Percentiles rank a stretch among this genome's conserved stretches.
These are phyloP conservation scores for Synergus gifuensis DNA, from an alignment of 2,888 invertebrate genomes.

Conservation along the genomic window DNA sequence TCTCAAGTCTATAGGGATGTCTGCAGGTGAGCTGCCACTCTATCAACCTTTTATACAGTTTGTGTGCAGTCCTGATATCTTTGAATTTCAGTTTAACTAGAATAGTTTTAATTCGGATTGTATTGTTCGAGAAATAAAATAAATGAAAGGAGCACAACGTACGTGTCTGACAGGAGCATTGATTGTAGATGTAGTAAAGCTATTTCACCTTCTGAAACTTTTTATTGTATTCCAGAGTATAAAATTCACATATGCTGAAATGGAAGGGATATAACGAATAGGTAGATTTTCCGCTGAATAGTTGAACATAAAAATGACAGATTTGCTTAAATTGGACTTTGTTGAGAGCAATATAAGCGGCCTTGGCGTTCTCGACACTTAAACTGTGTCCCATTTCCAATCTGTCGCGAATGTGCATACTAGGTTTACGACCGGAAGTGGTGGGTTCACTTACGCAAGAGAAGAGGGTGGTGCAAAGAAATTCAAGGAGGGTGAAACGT, in stretches of 20 bases:
- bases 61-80: conserved; percentile 6
- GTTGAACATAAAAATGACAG: conserved; percentile 47
- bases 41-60: conserved; percentile 23
- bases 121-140: conserved; percentile 1
- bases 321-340: conserved; percentile 49
- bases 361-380: conserved; percentile 40
- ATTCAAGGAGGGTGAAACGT: conserved; percentile 5
- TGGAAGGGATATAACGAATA: background rate
- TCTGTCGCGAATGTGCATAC: background rate
- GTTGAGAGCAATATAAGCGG: conserved; percentile 25
- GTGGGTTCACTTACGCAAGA: background rate
- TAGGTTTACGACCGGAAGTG: conserved; percentile 17
- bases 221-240: background rate
- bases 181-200: background rate
- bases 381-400: conserved; percentile 17
- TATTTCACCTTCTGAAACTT: conserved; percentile 23
- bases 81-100: background rate
- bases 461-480: background rate
- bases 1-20: background rate
- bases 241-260: background rate
- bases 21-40: conserved; percentile 6
- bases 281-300: conserved; percentile 12
- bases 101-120: conserved; percentile 16
- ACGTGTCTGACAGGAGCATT: background rate
- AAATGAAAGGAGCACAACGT: background rate